Conservation (phyloP, 2,797 vertebrate species). For the Syngnathus rostellatus region DNA sequence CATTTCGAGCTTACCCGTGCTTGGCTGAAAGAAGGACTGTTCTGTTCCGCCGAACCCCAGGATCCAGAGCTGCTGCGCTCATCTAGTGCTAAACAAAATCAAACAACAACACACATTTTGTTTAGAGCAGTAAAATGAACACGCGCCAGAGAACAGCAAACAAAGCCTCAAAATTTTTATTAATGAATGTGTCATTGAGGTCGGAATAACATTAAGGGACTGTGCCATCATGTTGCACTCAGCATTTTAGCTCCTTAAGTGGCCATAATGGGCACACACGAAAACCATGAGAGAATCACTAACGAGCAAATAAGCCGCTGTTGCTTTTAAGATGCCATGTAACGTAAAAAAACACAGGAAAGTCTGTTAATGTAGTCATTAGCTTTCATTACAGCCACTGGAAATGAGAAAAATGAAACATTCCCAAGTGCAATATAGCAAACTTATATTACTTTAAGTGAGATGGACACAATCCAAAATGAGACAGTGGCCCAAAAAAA, state of each 20-base stretch:
- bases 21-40: conserved; percentile 88
- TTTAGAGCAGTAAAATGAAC: conserved; percentile 5
- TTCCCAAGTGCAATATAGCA: conserved; percentile 45
- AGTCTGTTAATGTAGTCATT: conserved; percentile 36
- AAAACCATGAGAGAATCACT: conserved; percentile 16
- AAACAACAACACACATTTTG: conserved; percentile 15
- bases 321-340: conserved; percentile 23
- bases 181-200: conserved; percentile 14
- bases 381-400: conserved; percentile 37
- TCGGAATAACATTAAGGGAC: conserved; percentile 20
- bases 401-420: conserved; percentile 41
- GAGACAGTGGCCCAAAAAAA: conserved; percentile 21
- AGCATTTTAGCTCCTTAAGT: conserved; percentile 22
- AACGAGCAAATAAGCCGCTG: conserved; percentile 32
- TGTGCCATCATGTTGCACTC: conserved; percentile 11
- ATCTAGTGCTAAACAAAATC: conserved; percentile 69
- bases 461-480: conserved; percentile 15
- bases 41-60: conserved; percentile 88
- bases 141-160: conserved; percentile 4
- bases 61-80: conserved; percentile 85
- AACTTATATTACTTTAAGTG: conserved; percentile 24
- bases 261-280: conserved; percentile 24
- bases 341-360: conserved; percentile 7
- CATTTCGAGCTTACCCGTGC: conserved; percentile 76
- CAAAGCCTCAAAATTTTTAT: conserved; percentile 2